phyloP scores from a whole-genome alignment of 2,113 vertebrate species.

The Procavia capensis region DNA sequence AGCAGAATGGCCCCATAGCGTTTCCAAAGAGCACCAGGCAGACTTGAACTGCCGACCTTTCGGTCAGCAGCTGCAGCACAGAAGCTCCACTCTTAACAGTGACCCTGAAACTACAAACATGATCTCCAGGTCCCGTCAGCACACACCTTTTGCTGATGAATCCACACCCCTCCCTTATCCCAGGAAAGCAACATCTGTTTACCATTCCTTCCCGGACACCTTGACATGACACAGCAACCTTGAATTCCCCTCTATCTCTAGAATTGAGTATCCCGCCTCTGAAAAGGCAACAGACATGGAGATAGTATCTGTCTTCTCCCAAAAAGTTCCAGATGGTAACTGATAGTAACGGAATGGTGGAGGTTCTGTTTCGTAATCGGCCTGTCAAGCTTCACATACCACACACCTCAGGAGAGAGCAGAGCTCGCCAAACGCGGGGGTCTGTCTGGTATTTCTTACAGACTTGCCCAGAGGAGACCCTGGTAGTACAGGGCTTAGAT shows the following conservation, averaged over 20 bases:
- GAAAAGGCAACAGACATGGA: conserved; percentile 43
- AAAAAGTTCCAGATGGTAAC: conserved; percentile 41
- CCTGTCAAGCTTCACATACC: conserved; percentile 44
- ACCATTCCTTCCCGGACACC: conserved; percentile 15
- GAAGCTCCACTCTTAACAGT: no score
- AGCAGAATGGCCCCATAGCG: no score
- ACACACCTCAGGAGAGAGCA: not conserved
- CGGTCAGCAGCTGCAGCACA: no score
- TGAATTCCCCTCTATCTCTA: conserved; percentile 52
- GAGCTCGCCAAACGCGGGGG: not conserved
- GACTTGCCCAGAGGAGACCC: not conserved
- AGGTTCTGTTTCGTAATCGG: not conserved
- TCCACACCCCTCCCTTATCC: conserved; percentile 32
- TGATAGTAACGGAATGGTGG: conserved; percentile 18
- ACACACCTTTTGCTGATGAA: conserved; percentile 33
- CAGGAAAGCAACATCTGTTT: conserved; percentile 55
- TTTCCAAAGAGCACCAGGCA: no score
- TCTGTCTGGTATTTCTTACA: conserved; percentile 17
- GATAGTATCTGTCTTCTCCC: not conserved
- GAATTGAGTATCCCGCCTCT: conserved; percentile 50
- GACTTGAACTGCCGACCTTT: no score
- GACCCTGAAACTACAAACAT: not conserved
- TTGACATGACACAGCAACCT: not conserved
- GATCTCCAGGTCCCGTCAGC: conserved; percentile 3
- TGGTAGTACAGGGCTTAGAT: no score